Percentiles rank a stretch among this genome's conserved stretches.
Evolutionary conservation across 2,888 invertebrate species (phyloP).

Genomic region (Acanthococcus lagerstroemiae): DNA sequence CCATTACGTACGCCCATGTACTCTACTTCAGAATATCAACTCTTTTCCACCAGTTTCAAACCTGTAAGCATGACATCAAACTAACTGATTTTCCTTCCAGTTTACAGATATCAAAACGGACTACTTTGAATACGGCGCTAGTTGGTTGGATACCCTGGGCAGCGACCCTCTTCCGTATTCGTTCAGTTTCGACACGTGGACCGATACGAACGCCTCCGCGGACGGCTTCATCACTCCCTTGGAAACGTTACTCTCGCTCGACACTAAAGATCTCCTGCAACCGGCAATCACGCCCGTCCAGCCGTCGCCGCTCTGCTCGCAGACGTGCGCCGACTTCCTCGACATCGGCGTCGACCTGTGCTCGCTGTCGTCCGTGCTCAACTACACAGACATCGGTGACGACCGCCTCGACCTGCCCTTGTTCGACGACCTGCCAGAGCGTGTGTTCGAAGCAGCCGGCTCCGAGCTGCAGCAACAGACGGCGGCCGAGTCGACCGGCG

Average conservation of each 20-base stretch:
- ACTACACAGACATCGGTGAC: not conserved
- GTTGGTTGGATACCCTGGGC: not conserved
- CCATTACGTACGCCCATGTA: too few species aligned
- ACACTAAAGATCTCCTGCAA: slow-evolving; percentile 15
- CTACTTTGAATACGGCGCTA: slow-evolving; percentile 5
- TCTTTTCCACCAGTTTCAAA: too few species aligned
- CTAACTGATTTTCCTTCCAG: not conserved
- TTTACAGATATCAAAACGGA: slow-evolving; percentile 17
- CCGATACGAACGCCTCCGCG: not conserved
- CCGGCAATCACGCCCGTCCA: not conserved
- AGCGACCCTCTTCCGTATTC: not conserved
- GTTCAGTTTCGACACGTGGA: not conserved
- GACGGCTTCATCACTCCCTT: not conserved
- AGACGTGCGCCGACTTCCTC: not conserved
- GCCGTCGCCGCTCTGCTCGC: slow-evolving; percentile 4
- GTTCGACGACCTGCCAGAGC: not conserved
- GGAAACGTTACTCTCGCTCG: slow-evolving; percentile 15
- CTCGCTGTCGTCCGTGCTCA: not conserved
- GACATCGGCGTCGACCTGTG: slow-evolving; percentile 9
- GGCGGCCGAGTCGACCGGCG: not conserved
- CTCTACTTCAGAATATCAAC: too few species aligned
- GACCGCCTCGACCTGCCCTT: not conserved
- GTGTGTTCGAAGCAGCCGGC: too few species aligned
- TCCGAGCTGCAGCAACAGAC: not conserved
- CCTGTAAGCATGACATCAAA: too few species aligned